These are phyloP conservation scores for Egretta garzetta DNA, from an alignment of 2,113 vertebrate species.

Conservation along the genomic window DNA sequence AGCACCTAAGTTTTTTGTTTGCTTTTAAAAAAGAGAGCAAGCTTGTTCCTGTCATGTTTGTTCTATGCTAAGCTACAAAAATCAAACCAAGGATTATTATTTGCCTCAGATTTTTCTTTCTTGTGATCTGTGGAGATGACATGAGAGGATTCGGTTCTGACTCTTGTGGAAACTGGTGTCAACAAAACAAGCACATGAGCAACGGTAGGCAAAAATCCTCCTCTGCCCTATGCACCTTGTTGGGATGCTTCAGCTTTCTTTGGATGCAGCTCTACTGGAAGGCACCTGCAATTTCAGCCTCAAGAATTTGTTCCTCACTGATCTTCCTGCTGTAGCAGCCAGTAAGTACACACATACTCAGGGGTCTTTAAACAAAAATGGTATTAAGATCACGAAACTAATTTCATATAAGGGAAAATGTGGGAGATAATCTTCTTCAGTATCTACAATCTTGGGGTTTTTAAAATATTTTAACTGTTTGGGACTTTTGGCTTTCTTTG, in stretches of 20 bases:
- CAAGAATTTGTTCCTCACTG: not conserved
- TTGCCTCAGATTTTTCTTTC: not conserved
- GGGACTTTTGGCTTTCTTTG: not conserved
- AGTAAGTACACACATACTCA: not conserved
- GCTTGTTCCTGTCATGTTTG: not conserved
- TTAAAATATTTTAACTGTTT: not conserved
- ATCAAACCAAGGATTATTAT: not conserved
- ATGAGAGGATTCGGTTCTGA: not conserved
- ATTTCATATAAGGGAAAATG: not conserved
- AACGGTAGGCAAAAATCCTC: not conserved
- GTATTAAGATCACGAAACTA: not conserved
- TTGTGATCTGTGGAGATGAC: not conserved
- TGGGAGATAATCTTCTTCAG: not conserved
- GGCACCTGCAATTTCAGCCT: not conserved
- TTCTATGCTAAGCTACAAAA: not conserved
- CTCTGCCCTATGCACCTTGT: fast-evolving
- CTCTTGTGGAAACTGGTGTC: not conserved
- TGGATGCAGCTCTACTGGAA: not conserved
- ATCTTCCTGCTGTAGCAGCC: not conserved
- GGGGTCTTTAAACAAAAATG: not conserved
- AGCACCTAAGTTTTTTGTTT: not conserved
- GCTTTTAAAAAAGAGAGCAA: not conserved
- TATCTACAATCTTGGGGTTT: not conserved
- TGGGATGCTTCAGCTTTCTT: not conserved
- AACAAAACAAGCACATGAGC: not conserved